Percentiles rank a stretch among this genome's conserved stretches.
Evolutionary conservation across 2,888 invertebrate species (phyloP).

Genomic region (Sepiola atlantica): DNA sequence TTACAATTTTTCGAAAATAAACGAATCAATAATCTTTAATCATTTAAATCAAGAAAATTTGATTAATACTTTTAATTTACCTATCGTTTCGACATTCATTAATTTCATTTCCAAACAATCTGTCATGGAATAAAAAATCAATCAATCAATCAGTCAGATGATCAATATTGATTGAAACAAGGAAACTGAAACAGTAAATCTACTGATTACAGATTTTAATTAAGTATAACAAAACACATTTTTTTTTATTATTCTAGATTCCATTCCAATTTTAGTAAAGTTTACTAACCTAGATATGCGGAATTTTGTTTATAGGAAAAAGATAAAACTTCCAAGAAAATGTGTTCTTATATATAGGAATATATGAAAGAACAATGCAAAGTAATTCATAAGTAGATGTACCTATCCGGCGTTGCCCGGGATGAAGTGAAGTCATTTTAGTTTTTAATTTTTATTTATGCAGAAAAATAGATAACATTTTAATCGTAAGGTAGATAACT

Average conservation of each 20-base stretch:
- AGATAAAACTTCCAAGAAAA: no score
- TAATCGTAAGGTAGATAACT: no score
- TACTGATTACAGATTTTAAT: background rate
- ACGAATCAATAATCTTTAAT: background rate
- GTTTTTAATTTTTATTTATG: no score
- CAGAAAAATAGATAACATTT: no score
- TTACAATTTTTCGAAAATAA: background rate
- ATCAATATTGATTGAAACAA: background rate
- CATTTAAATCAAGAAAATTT: background rate
- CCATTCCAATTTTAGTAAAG: background rate
- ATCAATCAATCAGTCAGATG: background rate
- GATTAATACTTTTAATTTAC: background rate
- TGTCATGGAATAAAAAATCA: background rate
- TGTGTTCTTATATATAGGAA: no score
- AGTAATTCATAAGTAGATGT: no score
- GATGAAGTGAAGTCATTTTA: no score
- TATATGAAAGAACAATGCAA: no score
- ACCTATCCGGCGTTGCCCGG: no score
- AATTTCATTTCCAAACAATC: slow-evolving; percentile 16
- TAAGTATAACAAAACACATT: background rate
- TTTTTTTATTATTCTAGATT: background rate
- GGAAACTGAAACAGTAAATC: background rate
- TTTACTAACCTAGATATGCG: background rate
- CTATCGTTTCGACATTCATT: background rate
- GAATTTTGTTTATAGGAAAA: background rate